Evolutionary conservation across 1,140 invertebrate species (phyloP).

Genomic region (Andricus grossulariae): DNA sequence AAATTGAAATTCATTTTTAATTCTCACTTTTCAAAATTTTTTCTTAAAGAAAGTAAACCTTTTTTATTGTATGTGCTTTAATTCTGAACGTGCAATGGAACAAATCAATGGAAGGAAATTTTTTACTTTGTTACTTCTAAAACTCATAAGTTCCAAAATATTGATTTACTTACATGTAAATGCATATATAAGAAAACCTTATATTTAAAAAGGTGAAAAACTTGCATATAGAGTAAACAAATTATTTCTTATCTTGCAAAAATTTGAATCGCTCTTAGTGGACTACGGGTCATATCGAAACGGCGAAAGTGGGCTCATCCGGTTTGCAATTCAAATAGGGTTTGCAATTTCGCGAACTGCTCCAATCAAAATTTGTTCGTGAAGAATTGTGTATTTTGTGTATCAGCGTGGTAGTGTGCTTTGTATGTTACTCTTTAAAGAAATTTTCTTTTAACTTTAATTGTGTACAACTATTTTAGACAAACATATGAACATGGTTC

Average conservation of each 20-base stretch:
- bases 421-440: conserved; percentile 7
- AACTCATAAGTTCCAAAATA: no score
- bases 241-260: conserved; percentile 4
- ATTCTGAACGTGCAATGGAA: no score
- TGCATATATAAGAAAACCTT: no score
- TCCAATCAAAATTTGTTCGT: conserved; percentile 18
- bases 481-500: conserved; percentile 6
- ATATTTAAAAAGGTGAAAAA: not conserved
- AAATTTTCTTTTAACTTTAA: conserved; percentile 18
- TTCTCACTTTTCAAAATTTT: no score
- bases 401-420: not conserved
- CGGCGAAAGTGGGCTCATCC: conserved; percentile 25
- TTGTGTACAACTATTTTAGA: not conserved
- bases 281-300: not conserved
- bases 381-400: conserved; percentile 18
- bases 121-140: no score
- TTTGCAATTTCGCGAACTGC: not conserved
- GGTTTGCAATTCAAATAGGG: conserved; percentile 29
- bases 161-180: no score
- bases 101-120: no score
- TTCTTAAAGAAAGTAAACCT: no score
- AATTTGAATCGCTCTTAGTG: not conserved
- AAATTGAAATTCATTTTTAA: no score
- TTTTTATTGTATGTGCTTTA: no score
- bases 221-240: not conserved